phyloP scores from a whole-genome alignment of 2,888 invertebrate species.

The Timandra comae region DNA sequence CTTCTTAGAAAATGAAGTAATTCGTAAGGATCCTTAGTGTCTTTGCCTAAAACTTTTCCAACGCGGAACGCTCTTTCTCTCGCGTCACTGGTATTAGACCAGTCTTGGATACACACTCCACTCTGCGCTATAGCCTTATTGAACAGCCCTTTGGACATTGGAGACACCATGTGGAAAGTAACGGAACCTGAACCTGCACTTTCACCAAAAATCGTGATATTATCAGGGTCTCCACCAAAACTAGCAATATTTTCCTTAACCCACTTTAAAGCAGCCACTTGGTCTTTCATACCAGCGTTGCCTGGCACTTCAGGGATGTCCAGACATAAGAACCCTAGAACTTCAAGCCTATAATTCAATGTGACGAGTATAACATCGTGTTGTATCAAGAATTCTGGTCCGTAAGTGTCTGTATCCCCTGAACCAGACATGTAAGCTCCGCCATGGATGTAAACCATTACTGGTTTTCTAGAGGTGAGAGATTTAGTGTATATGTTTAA shows the following conservation, averaged over 20 bases:
- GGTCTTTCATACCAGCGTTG: conserved; percentile 67
- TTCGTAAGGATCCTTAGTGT: conserved; percentile 24
- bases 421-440: conserved; percentile 32
- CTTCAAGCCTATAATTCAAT: conserved; percentile 62
- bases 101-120: conserved; percentile 29
- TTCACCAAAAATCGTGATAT: conserved; percentile 27
- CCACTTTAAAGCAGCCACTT: conserved; percentile 25
- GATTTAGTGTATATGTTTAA: conserved; percentile 37
- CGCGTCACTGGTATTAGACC: conserved; percentile 25
- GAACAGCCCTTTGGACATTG: conserved; percentile 32
- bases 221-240: conserved; percentile 26
- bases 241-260: conserved; percentile 21
- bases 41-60: conserved; percentile 26
- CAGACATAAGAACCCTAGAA: conserved; percentile 68
- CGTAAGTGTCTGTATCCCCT: conserved; percentile 30
- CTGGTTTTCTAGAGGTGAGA: conserved; percentile 1
- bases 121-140: conserved; percentile 29
- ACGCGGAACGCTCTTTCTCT: conserved; percentile 26
- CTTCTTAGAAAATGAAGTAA: conserved; percentile 31
- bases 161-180: conserved; percentile 24
- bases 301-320: conserved; percentile 65
- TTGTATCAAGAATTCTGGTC: conserved; percentile 26
- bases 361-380: conserved; percentile 34
- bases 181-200: conserved; percentile 22
- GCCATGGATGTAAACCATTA: conserved; percentile 37